Percentiles rank a stretch among this genome's conserved stretches.
Evolutionary conservation across 2,113 vertebrate species (phyloP).

Genomic region (Amphilophus citrinellus): DNA sequence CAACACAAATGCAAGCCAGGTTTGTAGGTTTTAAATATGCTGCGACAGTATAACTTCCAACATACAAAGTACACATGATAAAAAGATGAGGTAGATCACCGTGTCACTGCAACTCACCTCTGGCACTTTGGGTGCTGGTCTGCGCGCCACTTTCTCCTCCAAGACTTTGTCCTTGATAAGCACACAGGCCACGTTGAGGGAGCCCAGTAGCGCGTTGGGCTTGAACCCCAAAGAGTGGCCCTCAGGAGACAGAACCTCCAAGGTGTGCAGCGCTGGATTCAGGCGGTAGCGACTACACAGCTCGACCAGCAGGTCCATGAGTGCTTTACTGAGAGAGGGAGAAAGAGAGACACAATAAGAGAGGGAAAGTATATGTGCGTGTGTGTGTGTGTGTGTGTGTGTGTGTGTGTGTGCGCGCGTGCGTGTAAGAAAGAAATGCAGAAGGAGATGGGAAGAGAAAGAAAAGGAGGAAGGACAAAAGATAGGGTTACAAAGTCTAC

Average conservation of each 20-base stretch:
- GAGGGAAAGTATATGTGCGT: conserved; percentile 29
- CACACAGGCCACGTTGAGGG: conserved; percentile 86
- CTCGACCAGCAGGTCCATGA: conserved; percentile 98
- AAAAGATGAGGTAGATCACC: not conserved
- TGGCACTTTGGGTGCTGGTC: conserved; percentile 86
- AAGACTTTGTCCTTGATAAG: conserved; percentile 90
- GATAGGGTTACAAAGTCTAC: conserved; percentile 53
- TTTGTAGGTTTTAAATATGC: not conserved
- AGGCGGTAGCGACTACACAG: conserved; percentile 91
- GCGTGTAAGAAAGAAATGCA: conserved; percentile 39
- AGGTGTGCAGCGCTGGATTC: conserved; percentile 90
- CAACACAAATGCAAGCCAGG: not conserved
- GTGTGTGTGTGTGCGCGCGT: not conserved
- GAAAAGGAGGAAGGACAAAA: conserved; percentile 15
- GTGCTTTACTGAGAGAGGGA: conserved; percentile 86
- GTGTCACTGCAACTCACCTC: conserved; percentile 84
- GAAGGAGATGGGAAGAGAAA: conserved; percentile 24
- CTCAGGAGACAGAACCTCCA: conserved; percentile 87
- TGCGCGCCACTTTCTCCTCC: conserved; percentile 86
- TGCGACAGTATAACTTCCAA: not conserved
- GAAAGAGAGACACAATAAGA: conserved; percentile 44
- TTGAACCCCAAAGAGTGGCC: conserved; percentile 89
- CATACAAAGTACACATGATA: not conserved
- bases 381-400: not conserved
- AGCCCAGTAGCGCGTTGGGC: conserved; percentile 91